A percentile compares a stretch with the other conserved stretches of the same genome.
Evolutionary conservation across 2,113 vertebrate species (phyloP).

Genomic region (Hippolais icterina): DNA sequence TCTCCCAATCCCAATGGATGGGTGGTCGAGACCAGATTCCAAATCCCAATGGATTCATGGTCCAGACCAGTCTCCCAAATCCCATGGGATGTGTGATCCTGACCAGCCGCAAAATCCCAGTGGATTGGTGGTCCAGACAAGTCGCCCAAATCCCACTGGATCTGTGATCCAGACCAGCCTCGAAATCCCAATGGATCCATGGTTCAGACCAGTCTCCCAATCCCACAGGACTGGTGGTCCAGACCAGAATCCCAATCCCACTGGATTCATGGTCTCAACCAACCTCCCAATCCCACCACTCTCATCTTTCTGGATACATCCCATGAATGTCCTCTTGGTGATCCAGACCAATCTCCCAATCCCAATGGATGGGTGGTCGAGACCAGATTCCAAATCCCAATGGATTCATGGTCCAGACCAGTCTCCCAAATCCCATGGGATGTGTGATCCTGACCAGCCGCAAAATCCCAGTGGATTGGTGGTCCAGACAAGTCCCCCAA

Average conservation of each 20-base stretch:
- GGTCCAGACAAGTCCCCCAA: neutral
- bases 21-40: neutral
- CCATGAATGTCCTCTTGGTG: too few species aligned
- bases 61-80: neutral
- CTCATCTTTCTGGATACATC: neutral
- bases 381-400: neutral
- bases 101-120: accelerated
- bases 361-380: neutral
- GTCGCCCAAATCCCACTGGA: accelerated
- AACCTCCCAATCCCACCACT: neutral
- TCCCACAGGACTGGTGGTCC: neutral
- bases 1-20: neutral
- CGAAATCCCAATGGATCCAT: accelerated
- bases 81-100: accelerated
- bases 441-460: too few species aligned
- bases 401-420: neutral
- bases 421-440: neutral
- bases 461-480: neutral
- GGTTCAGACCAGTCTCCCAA: accelerated
- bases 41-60: neutral
- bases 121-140: too few species aligned
- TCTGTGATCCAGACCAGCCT: accelerated
- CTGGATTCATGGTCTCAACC: neutral
- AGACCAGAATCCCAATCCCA: neutral
- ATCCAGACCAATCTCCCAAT: neutral